phyloP scores from a whole-genome alignment of 2,888 invertebrate species.

The Cephus sareptanus region DNA sequence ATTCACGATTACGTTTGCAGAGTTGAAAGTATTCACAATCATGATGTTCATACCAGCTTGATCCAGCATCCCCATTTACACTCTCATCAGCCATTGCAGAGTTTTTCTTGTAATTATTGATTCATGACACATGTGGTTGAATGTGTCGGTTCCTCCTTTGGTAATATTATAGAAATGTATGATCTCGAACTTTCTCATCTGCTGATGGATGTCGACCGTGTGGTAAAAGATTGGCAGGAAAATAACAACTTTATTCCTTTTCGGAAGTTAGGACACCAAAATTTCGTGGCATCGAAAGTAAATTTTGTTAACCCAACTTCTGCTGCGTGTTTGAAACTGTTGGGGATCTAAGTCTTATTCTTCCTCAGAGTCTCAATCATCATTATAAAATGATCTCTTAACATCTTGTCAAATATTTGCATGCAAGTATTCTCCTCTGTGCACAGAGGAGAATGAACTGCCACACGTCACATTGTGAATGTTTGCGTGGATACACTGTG shows the following conservation, averaged over 20 bases:
- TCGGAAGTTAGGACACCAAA: too few species aligned
- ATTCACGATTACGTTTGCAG: background rate
- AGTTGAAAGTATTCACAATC: conserved; percentile 2
- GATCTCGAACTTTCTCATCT: too few species aligned
- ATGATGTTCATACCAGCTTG: conserved; percentile 25
- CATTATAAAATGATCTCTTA: background rate
- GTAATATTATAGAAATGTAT: conserved; percentile 9
- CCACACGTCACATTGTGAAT: conserved; percentile 12
- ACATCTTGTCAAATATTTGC: conserved; percentile 9
- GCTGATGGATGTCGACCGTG: too few species aligned
- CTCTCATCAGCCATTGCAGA: conserved; percentile 27
- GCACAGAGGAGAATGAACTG: conserved; percentile 7
- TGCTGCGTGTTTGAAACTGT: too few species aligned
- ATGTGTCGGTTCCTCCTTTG: conserved; percentile 29
- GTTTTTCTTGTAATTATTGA: conserved; percentile 24
- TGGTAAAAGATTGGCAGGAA: too few species aligned
- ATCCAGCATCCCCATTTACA: conserved; percentile 31
- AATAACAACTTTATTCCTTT: too few species aligned
- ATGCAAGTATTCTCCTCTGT: too few species aligned
- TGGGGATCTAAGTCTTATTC: too few species aligned
- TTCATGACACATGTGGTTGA: conserved; percentile 27
- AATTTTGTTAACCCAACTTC: background rate
- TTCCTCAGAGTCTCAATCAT: too few species aligned
- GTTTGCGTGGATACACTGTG: conserved; percentile 3
- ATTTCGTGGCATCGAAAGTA: conserved; percentile 17